A percentile compares a stretch with the other conserved stretches of the same genome.
Conservation (phyloP, 2,888 invertebrate species). For the Chydorus sphaericus region DNA sequence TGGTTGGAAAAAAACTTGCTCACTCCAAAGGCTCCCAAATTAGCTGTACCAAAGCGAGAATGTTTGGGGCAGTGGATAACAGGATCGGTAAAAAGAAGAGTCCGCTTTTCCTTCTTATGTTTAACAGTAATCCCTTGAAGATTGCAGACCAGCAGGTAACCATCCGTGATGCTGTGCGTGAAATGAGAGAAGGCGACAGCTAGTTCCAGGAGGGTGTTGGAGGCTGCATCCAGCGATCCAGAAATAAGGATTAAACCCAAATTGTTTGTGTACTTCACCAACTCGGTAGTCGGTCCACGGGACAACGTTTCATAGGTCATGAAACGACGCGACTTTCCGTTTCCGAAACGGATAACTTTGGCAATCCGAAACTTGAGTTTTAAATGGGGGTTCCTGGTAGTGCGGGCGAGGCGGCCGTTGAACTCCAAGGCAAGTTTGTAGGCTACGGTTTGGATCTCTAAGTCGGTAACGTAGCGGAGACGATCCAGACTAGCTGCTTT, state of each 20-base stretch:
- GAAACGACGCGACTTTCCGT: not conserved
- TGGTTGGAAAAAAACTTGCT: not conserved
- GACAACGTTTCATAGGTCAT: not conserved
- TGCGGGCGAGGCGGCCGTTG: not conserved
- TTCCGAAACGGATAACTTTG: not conserved
- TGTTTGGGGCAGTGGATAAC: not conserved
- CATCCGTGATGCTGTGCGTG: not conserved
- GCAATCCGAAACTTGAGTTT: not conserved
- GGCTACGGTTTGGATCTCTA: not conserved
- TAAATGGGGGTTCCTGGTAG: not conserved
- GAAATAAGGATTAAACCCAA: not conserved
- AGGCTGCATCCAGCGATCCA: not conserved
- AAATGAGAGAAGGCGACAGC: not conserved
- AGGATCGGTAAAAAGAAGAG: not conserved
- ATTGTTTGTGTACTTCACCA: not conserved
- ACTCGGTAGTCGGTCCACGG: not conserved
- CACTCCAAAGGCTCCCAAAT: not conserved
- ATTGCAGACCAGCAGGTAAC: not conserved
- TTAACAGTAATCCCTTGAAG: not conserved
- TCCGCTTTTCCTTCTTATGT: not conserved
- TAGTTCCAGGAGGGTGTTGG: not conserved
- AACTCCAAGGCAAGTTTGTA: not conserved
- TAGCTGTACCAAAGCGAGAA: not conserved
- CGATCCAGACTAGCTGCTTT: not conserved
- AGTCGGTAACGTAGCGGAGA: not conserved